Base-by-base conservation (phyloP, 2,113 vertebrate genomes). In the Paramisgurnus dabryanus region DNA sequence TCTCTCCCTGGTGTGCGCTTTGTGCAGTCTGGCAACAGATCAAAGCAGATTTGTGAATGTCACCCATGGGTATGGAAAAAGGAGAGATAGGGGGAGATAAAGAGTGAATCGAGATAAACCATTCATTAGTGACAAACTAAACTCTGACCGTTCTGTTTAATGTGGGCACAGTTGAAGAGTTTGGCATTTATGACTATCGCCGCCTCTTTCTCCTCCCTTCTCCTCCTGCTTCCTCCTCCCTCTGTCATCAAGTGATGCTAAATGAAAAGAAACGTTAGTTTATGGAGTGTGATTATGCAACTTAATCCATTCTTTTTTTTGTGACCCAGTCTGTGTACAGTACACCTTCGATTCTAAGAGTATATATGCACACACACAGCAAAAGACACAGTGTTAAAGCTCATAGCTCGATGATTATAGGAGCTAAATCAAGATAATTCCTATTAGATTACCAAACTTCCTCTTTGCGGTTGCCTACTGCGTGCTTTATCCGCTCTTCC, bases 11-110 rank as follows among this genome's bases (percentile, higher is more conserved):
- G 71, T 78, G 82, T 78, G 27, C 71, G 39, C 80, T 89, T 84
- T 92, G 85, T 82, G 88, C 87, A 78, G 89, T 89, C 88, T 93
- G 92, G 93, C 93, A 91, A 80, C n/a, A 89, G 91, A 92, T 93
- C 92, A 93, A 92, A 91, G 90, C 86, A 84, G 85, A 86, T 87
- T 89, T 90, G 87, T 92, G 88, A 87, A 89, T 87, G 91, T 86
- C 87, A 91, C 91, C 91, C 79, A 84, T 81, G 90, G 91, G 88
- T 87, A 91, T 89, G 80, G 74, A 83, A 80, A 85, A 64, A 50
- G 43, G 57, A 80, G 60, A 67, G 85, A 89, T 87, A 86, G 77
- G 83, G 90, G 80, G 82, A 92, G 87, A 85, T 90, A 90, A 83
- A 86, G 81, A 83, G 80, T 60, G 34, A 67, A 63, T 27, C n/a